Conservation (phyloP, 2,888 invertebrate genomes). For the Tachina fera region DNA sequence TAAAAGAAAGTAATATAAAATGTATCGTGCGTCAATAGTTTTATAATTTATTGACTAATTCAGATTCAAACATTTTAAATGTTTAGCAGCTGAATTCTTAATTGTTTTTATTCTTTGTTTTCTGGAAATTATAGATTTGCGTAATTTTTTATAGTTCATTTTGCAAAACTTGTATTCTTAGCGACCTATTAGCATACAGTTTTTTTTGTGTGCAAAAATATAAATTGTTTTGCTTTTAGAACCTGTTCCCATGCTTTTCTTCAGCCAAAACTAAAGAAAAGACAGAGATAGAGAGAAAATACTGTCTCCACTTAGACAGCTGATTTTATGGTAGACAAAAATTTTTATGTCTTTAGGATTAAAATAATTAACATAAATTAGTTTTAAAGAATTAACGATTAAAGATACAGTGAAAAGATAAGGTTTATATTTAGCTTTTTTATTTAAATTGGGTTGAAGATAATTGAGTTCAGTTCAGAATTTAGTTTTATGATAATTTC, state of each 20-base stretch:
- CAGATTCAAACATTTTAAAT: slow-evolving; percentile 2
- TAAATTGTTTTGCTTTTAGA: neutral
- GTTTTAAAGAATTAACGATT: neutral
- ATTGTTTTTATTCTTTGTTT: neutral
- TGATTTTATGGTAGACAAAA: neutral
- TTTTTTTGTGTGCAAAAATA: neutral
- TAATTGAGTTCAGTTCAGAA: too few species aligned
- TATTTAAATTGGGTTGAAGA: too few species aligned
- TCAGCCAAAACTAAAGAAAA: neutral
- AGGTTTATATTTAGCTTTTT: too few species aligned
- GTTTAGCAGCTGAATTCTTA: neutral
- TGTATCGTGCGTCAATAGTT: neutral
- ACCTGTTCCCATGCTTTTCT: neutral
- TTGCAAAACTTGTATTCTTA: slow-evolving; percentile 37
- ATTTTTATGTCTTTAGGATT: neutral
- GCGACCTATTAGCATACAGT: neutral
- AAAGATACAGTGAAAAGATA: neutral
- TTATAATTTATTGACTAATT: neutral
- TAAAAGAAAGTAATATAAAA: neutral
- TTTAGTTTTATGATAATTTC: too few species aligned
- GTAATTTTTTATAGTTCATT: neutral
- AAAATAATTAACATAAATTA: neutral
- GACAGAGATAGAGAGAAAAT: neutral
- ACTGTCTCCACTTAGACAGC: neutral
- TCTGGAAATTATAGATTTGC: neutral